These are phyloP conservation scores for Chrysocyon brachyurus DNA, from an alignment of 2,797 vertebrate genomes.

Conservation along the genomic window DNA sequence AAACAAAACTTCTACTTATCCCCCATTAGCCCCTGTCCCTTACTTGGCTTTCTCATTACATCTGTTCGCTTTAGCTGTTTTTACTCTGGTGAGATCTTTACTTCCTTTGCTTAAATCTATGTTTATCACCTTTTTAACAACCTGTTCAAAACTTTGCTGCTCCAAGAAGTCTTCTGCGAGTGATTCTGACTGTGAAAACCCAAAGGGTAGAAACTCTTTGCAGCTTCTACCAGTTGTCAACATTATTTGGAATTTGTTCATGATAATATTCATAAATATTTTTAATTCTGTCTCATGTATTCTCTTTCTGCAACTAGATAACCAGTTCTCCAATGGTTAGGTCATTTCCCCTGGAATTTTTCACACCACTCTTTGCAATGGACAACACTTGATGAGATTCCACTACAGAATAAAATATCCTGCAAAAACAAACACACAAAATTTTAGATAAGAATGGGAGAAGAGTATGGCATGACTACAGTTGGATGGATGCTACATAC, in stretches of 20 bases:
- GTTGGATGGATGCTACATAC: neutral
- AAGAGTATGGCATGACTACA: neutral
- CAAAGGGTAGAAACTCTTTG: neutral
- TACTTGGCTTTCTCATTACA: neutral
- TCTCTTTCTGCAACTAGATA: neutral
- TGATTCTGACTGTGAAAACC: neutral
- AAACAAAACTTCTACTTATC: neutral
- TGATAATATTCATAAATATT: neutral
- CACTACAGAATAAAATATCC: neutral
- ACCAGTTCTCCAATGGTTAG: neutral
- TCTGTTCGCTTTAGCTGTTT: neutral
- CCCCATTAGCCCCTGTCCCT: neutral
- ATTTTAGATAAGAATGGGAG: neutral
- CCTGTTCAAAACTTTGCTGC: neutral
- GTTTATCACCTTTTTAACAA: neutral
- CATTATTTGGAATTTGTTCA: neutral
- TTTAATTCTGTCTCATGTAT: neutral
- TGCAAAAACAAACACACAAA: neutral
- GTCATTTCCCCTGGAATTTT: neutral
- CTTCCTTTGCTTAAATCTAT: neutral
- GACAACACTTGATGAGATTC: neutral
- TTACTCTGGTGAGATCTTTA: neutral
- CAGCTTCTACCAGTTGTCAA: neutral
- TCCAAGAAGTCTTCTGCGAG: neutral
- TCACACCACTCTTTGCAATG: neutral